Conservation (phyloP, 2,797 vertebrate genomes). For the Bradypodion pumilum region DNA sequence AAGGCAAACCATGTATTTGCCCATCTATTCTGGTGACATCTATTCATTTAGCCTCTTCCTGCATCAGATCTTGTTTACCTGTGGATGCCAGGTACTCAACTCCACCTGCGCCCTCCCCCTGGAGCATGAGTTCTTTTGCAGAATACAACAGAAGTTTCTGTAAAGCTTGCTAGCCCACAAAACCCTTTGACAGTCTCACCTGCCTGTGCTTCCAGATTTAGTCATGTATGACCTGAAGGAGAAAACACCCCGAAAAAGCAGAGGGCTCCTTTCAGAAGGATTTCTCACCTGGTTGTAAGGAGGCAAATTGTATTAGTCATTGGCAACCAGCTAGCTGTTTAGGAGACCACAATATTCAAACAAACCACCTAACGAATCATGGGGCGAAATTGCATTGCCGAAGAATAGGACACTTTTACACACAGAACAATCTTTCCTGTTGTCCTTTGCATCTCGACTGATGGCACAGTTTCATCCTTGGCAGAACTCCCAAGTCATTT, state of each 20-base stretch:
- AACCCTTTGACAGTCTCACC: not conserved
- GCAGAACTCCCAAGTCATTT: not conserved
- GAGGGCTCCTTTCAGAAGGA: not conserved
- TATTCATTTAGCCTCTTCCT: not conserved
- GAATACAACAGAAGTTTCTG: not conserved
- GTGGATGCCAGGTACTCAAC: not conserved
- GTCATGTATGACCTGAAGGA: not conserved
- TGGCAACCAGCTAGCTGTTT: not conserved
- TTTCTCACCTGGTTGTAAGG: not conserved
- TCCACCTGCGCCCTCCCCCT: not conserved
- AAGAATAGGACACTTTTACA: not conserved
- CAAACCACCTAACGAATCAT: not conserved
- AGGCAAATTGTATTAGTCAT: not conserved
- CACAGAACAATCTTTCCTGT: not conserved
- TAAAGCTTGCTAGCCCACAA: not conserved
- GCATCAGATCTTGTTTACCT: not conserved
- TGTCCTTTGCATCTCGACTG: not conserved
- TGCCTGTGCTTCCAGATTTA: not conserved
- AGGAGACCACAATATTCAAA: not conserved
- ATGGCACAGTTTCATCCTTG: not conserved
- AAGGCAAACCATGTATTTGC: not conserved
- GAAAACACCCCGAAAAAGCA: not conserved
- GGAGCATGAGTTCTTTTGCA: not conserved
- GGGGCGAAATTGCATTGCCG: not conserved
- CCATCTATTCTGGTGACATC: not conserved